Conservation (phyloP, 2,113 vertebrate genomes). For the Larimichthys polyactis region DNA sequence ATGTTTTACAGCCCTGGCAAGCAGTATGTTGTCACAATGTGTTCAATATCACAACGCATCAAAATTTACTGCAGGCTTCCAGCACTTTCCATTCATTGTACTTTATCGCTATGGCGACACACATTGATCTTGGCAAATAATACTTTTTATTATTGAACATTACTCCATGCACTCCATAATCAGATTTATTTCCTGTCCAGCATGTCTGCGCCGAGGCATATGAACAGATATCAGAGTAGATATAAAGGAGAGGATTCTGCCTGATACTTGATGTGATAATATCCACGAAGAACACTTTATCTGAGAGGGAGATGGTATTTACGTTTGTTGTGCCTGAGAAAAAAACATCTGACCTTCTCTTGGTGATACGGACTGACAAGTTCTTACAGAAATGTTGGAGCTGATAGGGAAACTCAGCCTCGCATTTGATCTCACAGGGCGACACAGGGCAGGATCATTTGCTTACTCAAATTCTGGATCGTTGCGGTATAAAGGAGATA, state of each 20-base stretch:
- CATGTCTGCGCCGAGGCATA: slow-evolving; percentile 54
- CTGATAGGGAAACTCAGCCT: slow-evolving; percentile 36
- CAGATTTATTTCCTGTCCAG: slow-evolving; percentile 81
- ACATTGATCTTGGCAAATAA: slow-evolving; percentile 84
- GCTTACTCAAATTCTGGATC: background rate
- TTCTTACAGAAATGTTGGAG: slow-evolving; percentile 48
- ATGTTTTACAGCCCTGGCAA: slow-evolving; percentile 81
- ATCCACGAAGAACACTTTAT: slow-evolving; percentile 62
- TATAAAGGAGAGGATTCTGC: slow-evolving; percentile 44
- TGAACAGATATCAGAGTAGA: slow-evolving; percentile 64
- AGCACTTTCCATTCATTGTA: slow-evolving; percentile 82
- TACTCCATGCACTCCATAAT: slow-evolving; percentile 76
- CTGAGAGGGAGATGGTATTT: slow-evolving; percentile 57
- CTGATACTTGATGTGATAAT: slow-evolving; percentile 54
- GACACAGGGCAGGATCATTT: slow-evolving; percentile 20
- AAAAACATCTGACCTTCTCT: slow-evolving; percentile 69
- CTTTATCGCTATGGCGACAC: slow-evolving; percentile 78
- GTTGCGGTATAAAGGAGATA: background rate
- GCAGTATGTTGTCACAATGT: slow-evolving; percentile 81
- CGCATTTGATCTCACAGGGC: slow-evolving; percentile 39
- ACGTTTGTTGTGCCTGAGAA: slow-evolving; percentile 51
- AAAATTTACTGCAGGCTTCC: slow-evolving; percentile 80
- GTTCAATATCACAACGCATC: slow-evolving; percentile 82
- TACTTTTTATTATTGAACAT: slow-evolving; percentile 85
- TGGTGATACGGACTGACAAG: slow-evolving; percentile 52